phyloP scores from a whole-genome alignment of 2,113 vertebrate genomes.

The Brienomyrus brachyistius region DNA sequence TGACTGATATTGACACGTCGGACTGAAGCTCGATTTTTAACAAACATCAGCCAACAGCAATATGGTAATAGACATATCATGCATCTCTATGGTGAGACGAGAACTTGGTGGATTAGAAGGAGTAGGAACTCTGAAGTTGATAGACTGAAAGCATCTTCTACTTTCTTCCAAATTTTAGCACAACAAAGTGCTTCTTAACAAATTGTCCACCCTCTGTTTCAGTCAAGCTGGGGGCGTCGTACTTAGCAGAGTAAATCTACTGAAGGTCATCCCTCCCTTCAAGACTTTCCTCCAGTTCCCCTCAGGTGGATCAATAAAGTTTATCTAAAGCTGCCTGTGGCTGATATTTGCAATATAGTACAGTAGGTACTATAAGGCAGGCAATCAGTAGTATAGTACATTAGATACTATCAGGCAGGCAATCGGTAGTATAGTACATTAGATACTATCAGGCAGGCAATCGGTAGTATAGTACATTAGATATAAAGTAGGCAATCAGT shows the following conservation, averaged over 20 bases:
- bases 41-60: not conserved
- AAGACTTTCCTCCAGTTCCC: not conserved
- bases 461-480: too few relatives aligned
- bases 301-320: not conserved
- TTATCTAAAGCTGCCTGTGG: not conserved
- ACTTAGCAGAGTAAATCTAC: not conserved
- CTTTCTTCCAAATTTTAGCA: not conserved
- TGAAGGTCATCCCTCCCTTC: not conserved
- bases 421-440: too few relatives aligned
- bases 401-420: too few relatives aligned
- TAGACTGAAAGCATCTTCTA: not conserved
- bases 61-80: not conserved
- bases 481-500: too few relatives aligned
- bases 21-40: not conserved
- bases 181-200: not conserved
- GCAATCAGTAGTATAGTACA: too few relatives aligned
- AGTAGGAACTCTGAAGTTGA: not conserved
- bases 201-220: not conserved
- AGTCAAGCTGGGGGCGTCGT: not conserved
- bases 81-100: not conserved
- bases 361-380: too few relatives aligned
- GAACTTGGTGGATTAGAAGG: not conserved
- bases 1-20: not conserved
- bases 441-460: too few relatives aligned
- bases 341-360: not conserved